phyloP scores from a whole-genome alignment of 1,140 invertebrate species.

The Megathymus violae region DNA sequence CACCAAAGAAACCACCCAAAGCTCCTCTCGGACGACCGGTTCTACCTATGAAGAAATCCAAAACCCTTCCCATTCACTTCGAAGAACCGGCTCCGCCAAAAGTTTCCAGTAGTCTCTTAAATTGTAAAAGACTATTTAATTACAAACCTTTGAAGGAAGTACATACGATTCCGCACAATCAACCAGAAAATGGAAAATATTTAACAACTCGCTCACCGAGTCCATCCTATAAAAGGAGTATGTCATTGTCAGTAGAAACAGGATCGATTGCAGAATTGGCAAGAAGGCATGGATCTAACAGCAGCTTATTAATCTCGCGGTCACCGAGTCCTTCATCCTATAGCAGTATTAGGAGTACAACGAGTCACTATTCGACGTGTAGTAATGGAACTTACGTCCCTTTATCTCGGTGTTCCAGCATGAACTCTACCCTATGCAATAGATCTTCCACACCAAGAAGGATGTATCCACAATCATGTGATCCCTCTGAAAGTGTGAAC shows the following conservation, averaged over 20 bases:
- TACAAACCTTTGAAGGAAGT: constrained; percentile 80
- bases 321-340: constrained; percentile 77
- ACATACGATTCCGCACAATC: constrained; percentile 62
- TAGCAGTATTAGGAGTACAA: constrained; percentile 70
- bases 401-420: constrained; percentile 71
- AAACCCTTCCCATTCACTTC: constrained; percentile 77
- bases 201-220: constrained; percentile 72
- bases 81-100: constrained; percentile 70
- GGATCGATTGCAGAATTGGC: constrained; percentile 79
- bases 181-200: constrained; percentile 57
- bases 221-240: constrained; percentile 70
- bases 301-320: constrained; percentile 63
- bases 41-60: constrained; percentile 76
- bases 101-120: constrained; percentile 54
- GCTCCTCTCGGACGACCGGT: constrained; percentile 62
- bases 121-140: constrained; percentile 70
- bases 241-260: constrained; percentile 75
- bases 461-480: constrained; percentile 86
- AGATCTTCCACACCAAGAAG: constrained; percentile 84
- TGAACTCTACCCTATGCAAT: constrained; percentile 71
- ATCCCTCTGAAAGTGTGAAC: constrained; percentile 72
- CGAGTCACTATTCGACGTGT: constrained; percentile 78
- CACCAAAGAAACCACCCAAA: constrained; percentile 71
- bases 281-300: constrained; percentile 64
- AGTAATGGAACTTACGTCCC: constrained; percentile 75